phyloP scores from a whole-genome alignment of 2,797 vertebrate genomes.

The Nyctalus aviator region DNA sequence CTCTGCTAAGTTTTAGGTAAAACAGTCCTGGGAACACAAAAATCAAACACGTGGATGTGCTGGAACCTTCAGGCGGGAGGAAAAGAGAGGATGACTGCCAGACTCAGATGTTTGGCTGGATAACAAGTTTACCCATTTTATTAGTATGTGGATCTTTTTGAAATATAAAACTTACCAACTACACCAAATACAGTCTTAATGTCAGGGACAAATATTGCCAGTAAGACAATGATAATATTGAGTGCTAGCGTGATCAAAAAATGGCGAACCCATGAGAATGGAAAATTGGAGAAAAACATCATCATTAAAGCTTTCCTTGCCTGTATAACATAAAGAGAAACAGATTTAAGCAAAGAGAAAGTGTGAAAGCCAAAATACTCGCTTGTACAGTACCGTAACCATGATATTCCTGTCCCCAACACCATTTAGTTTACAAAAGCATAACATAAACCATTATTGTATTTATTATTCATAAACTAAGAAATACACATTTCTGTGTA shows the following conservation, averaged over 20 bases:
- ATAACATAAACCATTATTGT: conserved; percentile 30
- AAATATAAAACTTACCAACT: conserved; percentile 90
- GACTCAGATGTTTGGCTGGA: background rate
- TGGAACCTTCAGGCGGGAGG: conserved; percentile 90
- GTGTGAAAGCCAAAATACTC: conserved; percentile 15
- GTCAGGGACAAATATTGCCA: conserved; percentile 95
- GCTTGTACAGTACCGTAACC: background rate
- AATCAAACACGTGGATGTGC: conserved; percentile 94
- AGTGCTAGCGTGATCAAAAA: conserved; percentile 89
- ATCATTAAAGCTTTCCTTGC: conserved; percentile 93
- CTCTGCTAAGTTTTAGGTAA: conserved; percentile 93
- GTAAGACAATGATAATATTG: conserved; percentile 90
- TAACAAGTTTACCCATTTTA: conserved; percentile 26
- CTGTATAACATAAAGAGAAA: conserved; percentile 84
- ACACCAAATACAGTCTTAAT: conserved; percentile 95
- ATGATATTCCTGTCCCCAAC: background rate
- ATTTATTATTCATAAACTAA: conserved; percentile 15
- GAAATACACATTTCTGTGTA: conserved; percentile 15
- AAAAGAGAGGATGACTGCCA: conserved; percentile 32
- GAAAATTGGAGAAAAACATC: conserved; percentile 89
- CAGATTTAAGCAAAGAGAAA: conserved; percentile 42
- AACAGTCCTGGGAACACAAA: conserved; percentile 97
- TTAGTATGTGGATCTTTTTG: conserved; percentile 47
- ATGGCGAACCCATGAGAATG: conserved; percentile 92
- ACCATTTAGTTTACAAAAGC: conserved; percentile 35